Conservation (phyloP, 2,797 vertebrate species). For the Enteromius trimaculatus region DNA sequence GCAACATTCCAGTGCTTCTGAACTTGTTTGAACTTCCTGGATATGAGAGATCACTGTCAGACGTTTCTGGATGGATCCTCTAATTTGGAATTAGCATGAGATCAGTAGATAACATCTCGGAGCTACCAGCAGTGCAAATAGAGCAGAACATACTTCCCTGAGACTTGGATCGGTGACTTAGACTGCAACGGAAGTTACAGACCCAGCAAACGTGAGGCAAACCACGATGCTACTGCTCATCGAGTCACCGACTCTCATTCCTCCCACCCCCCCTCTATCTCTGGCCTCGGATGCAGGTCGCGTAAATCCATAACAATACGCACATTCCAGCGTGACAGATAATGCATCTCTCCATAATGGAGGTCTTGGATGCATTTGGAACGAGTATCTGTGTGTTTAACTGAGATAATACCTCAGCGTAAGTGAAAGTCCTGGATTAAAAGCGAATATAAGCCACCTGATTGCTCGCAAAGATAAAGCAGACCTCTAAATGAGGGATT, state of each 20-base stretch:
- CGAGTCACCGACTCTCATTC: neutral
- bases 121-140: neutral
- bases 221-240: neutral
- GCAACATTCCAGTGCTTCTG: slow-evolving; percentile 30
- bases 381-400: slow-evolving; percentile 47
- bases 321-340: slow-evolving; percentile 53
- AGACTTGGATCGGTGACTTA: neutral
- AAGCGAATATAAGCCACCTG: slow-evolving; percentile 59
- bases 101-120: neutral
- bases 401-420: slow-evolving; percentile 54
- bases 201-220: neutral
- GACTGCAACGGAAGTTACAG: neutral
- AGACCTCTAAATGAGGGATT: slow-evolving; percentile 60
- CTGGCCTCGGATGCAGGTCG: slow-evolving; percentile 32
- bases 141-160: slow-evolving; percentile 6
- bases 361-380: slow-evolving; percentile 56
- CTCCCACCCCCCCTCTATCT: neutral
- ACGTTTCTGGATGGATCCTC: slow-evolving; percentile 11
- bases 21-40: slow-evolving; percentile 38
- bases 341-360: slow-evolving; percentile 51
- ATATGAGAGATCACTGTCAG: slow-evolving; percentile 37
- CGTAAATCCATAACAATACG: slow-evolving; percentile 40
- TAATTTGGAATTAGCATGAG: slow-evolving; percentile 21
- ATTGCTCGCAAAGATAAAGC: slow-evolving; percentile 61
- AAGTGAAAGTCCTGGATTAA: slow-evolving; percentile 64